Conservation (phyloP, 2,888 invertebrate species). For the Halictus ligatus region DNA sequence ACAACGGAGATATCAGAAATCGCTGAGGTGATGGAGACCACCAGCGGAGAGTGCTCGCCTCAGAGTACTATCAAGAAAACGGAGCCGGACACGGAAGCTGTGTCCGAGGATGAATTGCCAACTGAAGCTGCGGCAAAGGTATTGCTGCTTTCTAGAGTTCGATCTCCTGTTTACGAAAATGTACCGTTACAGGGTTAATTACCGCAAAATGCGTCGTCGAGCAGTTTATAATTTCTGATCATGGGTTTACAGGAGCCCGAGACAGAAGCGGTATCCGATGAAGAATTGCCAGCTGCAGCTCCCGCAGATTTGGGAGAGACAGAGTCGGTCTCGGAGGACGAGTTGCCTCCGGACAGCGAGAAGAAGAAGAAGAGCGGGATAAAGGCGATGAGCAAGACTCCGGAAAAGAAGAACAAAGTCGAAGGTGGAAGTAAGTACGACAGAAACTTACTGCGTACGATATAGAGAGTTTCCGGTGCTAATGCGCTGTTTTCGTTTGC, state of each 20-base stretch:
- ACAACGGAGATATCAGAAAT: constrained; percentile 80
- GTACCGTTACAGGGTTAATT: too few species aligned
- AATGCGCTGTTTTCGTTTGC: constrained; percentile 1
- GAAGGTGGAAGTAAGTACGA: constrained; percentile 80
- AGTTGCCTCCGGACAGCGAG: constrained; percentile 88
- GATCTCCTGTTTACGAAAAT: too few species aligned
- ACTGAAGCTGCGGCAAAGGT: constrained; percentile 83
- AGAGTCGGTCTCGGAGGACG: constrained; percentile 94
- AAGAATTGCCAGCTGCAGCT: constrained; percentile 90
- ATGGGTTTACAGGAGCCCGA: constrained; percentile 87
- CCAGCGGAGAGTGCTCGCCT: constrained; percentile 52
- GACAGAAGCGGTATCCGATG: constrained; percentile 94
- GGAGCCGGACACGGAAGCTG: constrained; percentile 93
- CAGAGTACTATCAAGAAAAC: constrained; percentile 82
- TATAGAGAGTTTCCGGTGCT: background rate
- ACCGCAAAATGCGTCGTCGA: background rate
- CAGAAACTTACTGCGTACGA: background rate
- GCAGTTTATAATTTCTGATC: constrained; percentile 1
- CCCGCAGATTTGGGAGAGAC: constrained; percentile 93
- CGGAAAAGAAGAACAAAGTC: constrained; percentile 83
- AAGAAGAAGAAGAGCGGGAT: constrained; percentile 86
- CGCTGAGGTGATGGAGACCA: constrained; percentile 73
- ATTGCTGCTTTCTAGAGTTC: background rate
- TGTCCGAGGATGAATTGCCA: constrained; percentile 91
- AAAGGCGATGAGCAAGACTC: constrained; percentile 83